A percentile compares a stretch with the other conserved stretches of the same genome.
These are phyloP conservation scores for Empidonax traillii DNA, from an alignment of 2,113 vertebrate species.

Conservation along the genomic window DNA sequence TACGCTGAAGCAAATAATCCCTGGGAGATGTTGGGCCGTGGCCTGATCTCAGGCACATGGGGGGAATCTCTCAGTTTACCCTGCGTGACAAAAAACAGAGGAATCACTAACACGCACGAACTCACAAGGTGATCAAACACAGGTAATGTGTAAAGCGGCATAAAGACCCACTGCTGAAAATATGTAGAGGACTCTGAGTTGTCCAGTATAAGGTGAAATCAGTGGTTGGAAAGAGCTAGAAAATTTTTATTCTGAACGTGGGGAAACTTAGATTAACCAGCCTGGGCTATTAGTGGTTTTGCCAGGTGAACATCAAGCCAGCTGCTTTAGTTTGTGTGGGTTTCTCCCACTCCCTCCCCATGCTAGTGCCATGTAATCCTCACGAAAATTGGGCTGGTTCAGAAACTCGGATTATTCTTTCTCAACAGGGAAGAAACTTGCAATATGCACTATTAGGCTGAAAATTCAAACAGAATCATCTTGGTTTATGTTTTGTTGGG, in stretches of 20 bases:
- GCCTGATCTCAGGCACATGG: rapidly evolving
- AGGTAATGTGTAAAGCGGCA: rapidly evolving
- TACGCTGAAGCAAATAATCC: not conserved
- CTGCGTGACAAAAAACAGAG: not conserved
- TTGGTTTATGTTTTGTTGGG: not conserved
- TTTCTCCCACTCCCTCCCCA: not conserved
- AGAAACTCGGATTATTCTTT: not conserved
- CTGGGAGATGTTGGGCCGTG: not conserved
- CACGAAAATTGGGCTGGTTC: not conserved
- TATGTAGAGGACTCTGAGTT: not conserved
- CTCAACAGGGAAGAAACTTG: not conserved
- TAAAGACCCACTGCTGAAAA: not conserved
- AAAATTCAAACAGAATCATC: not conserved
- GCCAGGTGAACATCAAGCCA: not conserved
- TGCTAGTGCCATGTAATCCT: not conserved
- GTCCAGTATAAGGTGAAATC: not conserved
- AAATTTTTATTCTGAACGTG: not conserved
- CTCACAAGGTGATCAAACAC: not conserved
- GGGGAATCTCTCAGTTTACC: not conserved
- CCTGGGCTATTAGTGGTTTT: not conserved
- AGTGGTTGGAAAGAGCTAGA: not conserved
- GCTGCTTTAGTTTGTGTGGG: not conserved
- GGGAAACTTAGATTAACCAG: not conserved
- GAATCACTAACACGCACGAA: rapidly evolving
- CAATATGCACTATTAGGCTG: not conserved